Evolutionary conservation across 2,797 vertebrate genomes (phyloP), one percentile per base, ranked within the genome.

Genomic region (Malacoctenus gilli): DNA sequence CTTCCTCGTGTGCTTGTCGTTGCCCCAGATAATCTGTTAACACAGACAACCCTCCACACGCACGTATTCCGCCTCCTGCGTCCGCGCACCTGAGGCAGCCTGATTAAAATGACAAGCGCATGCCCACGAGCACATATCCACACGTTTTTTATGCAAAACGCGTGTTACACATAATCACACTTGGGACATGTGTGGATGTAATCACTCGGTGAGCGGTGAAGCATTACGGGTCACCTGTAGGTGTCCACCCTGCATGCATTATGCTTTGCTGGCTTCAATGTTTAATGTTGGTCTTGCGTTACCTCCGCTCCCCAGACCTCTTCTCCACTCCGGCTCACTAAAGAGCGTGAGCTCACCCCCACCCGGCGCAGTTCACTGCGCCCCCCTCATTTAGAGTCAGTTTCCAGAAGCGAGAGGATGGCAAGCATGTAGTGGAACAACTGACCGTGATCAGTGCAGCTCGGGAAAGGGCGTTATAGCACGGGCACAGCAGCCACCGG

Each of bases 321-420:
- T 9, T 16, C 32, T 2, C 20, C 38, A 46, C 68, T 62, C 32
- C 64, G 64, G 41, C 68, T 72, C 68, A 40, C 71, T 75, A 54
- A 43, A 60, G 51, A 58, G 63, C 57, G 52, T 72, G 66, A 82
- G 56, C 70, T 62, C 51, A 34, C 7, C 10, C 49, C 35, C 25
- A 1, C 13, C 35, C 65, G 37, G 46, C 52, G 25, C 70, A 55
- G 36, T 30, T 66, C 53, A 64, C 42, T 16, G 46, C 68, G 19
- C 55, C 56, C 75, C 59, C 32, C 52, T 72, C 63, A 38, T 66
- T 69, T 57, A 68, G 72, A 74, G 79, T 78, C 65, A 64, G 68
- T 83, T 83, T 82, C 75, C 22, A 55, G 59, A 43, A 71, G 70
- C 59, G 41, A 77, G 68, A 69, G 68, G 53, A 82, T 68, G 75